These are phyloP conservation scores for Embiotoca jacksoni DNA, from an alignment of 2,113 vertebrate genomes.

Conservation along the genomic window DNA sequence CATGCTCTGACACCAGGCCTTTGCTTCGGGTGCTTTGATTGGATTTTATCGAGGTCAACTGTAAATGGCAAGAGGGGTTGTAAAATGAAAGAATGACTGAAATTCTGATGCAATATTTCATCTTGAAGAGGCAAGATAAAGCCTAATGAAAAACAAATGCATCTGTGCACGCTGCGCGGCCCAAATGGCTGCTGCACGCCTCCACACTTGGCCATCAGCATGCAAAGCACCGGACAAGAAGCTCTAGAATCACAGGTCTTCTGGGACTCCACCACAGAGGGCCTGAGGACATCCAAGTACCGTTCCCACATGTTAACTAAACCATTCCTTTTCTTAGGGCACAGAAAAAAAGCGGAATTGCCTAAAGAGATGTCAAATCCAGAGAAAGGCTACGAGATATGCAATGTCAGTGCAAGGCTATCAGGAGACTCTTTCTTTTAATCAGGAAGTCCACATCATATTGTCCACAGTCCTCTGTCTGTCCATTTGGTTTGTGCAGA, in stretches of 20 bases:
- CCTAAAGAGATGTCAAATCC: slow-evolving; percentile 62
- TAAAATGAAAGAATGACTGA: slow-evolving; percentile 55
- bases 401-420: slow-evolving; percentile 60
- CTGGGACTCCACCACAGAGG: slow-evolving; percentile 60
- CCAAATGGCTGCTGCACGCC: slow-evolving; percentile 54
- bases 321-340: slow-evolving; percentile 55
- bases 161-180: slow-evolving; percentile 32
- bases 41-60: slow-evolving; percentile 61
- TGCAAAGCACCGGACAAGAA: slow-evolving; percentile 64
- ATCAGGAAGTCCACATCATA: slow-evolving; percentile 64
- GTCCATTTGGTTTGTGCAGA: slow-evolving; percentile 58
- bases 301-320: slow-evolving; percentile 68
- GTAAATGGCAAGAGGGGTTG: slow-evolving; percentile 45
- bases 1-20: slow-evolving; percentile 37
- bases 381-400: slow-evolving; percentile 51
- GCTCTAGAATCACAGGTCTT: slow-evolving; percentile 55
- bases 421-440: slow-evolving; percentile 61
- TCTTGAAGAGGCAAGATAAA: slow-evolving; percentile 52
- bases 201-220: slow-evolving; percentile 69
- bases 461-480: slow-evolving; percentile 59
- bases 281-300: slow-evolving; percentile 58
- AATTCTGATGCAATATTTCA: slow-evolving; percentile 72
- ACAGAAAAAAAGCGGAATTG: slow-evolving; percentile 19
- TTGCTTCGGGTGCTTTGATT: slow-evolving; percentile 29
- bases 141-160: slow-evolving; percentile 55